Evolutionary conservation across 2,797 vertebrate genomes (phyloP).

Genomic region (Enteromius mattozi): DNA sequence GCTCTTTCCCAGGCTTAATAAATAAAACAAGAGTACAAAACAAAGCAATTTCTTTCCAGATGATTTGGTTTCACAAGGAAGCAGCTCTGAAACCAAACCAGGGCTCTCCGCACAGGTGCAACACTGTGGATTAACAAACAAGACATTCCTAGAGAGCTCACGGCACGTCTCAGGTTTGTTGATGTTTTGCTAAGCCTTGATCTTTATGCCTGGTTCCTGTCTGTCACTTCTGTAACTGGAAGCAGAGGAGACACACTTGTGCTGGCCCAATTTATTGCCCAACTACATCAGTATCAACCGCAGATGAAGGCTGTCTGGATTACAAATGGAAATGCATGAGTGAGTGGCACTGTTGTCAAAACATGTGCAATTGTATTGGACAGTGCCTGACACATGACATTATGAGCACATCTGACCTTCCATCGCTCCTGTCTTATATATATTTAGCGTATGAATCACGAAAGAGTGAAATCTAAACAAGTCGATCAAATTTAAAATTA

Average conservation of each 20-base stretch:
- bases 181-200: slow-evolving; percentile 49
- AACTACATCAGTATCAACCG: slow-evolving; percentile 46
- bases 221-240: slow-evolving; percentile 46
- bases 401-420: slow-evolving; percentile 33
- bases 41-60: slow-evolving; percentile 52
- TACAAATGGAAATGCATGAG: slow-evolving; percentile 33
- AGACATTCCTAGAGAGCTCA: slow-evolving; percentile 47
- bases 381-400: slow-evolving; percentile 46
- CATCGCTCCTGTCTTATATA: neutral
- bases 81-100: slow-evolving; percentile 37
- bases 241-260: slow-evolving; percentile 30
- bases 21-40: slow-evolving; percentile 54
- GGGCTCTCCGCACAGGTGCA: slow-evolving; percentile 28
- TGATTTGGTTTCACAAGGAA: slow-evolving; percentile 49
- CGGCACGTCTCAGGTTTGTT: slow-evolving; percentile 45
- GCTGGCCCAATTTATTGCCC: slow-evolving; percentile 44
- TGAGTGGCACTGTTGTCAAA: slow-evolving; percentile 44
- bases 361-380: slow-evolving; percentile 32
- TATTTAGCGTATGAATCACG: neutral
- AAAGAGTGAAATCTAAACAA: neutral
- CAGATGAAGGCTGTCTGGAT: slow-evolving; percentile 49
- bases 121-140: slow-evolving; percentile 49
- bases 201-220: slow-evolving; percentile 49
- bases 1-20: slow-evolving; percentile 49
- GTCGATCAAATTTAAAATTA: neutral